phyloP scores from a whole-genome alignment of 2,888 invertebrate species.

The Hermaeophaga mercurialis region DNA sequence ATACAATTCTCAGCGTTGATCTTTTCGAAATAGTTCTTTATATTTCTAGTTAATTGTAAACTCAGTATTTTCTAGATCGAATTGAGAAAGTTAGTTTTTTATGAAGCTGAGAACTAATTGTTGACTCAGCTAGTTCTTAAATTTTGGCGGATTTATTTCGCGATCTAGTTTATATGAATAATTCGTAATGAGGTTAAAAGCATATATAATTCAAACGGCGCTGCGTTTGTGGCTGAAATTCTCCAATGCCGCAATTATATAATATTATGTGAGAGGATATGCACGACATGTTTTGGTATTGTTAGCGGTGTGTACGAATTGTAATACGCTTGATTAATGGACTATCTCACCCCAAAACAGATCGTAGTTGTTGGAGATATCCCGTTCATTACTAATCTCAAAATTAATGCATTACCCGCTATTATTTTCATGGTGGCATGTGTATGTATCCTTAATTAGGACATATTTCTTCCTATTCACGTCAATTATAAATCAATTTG shows the following conservation, averaged over 20 bases:
- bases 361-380: conserved; percentile 36
- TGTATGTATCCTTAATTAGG: conserved; percentile 34
- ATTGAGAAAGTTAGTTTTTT: no score
- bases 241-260: conserved; percentile 20
- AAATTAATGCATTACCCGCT: conserved; percentile 37
- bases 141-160: no score
- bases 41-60: no score
- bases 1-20: no score
- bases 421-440: conserved; percentile 33
- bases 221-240: conserved; percentile 17
- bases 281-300: conserved; percentile 38
- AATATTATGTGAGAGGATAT: conserved; percentile 30
- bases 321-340: conserved; percentile 41
- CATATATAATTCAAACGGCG: conserved; percentile 10
- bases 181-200: conserved; percentile 8
- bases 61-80: no score
- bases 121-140: no score
- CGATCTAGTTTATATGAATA: no score
- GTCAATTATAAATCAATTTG: conserved; percentile 27
- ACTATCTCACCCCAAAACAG: conserved; percentile 35
- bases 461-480: conserved; percentile 29
- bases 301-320: conserved; percentile 37
- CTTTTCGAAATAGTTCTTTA: no score
- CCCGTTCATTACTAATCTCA: conserved; percentile 36
- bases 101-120: no score